Base-by-base conservation (phyloP, 2,113 vertebrate species). In the Zapornia atra region DNA sequence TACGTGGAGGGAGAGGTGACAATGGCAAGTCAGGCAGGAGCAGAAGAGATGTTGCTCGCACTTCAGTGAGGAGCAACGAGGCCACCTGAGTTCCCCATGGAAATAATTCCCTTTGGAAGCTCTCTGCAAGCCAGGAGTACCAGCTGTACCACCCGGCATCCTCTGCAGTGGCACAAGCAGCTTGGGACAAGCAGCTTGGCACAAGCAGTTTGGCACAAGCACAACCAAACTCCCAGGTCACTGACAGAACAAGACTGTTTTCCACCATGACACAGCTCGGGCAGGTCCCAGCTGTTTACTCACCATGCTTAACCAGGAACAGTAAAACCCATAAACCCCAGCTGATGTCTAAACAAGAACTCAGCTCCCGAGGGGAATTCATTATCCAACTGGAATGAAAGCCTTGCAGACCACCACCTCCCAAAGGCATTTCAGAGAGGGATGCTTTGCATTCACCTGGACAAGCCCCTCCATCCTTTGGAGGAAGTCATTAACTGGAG, bases 101-200 rank as follows among this genome's bases (percentile, higher is more conserved):
- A 26, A 69, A 61, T 76, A 15, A 56, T 24, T 77, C 56, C 68
- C 18, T 38, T 76, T 63, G 87, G 48, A n/a, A 38, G 16, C 24
- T 61, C 24, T n/a, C 61, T 63, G n/a, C 2, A 17, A 63, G 57
- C 29, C 34, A 18, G 63, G n/a, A 29, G 29, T 24, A 25, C 11
- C 24, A 15, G 21, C 63, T 48, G 9, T 17, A 28, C 14, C 24
- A 29, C 70, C 28, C 1, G 1, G 7, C 5, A 10, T 56, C 31
- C 16, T 34, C 21, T 64, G 34, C 16, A 2, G 7, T 25, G 34
- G 20, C 34, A 46, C 44, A 46, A 46, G 42, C 42, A 42, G 42
- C 64, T 0, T 1, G 56, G 26, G 50, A 34, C 10, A 17, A 70
- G 31, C 3, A 4, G 57, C 64, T 0, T 1, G 57, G 26, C 57